Conservation (phyloP, 1,140 invertebrate species). For the Muscidifurax raptorellus region DNA sequence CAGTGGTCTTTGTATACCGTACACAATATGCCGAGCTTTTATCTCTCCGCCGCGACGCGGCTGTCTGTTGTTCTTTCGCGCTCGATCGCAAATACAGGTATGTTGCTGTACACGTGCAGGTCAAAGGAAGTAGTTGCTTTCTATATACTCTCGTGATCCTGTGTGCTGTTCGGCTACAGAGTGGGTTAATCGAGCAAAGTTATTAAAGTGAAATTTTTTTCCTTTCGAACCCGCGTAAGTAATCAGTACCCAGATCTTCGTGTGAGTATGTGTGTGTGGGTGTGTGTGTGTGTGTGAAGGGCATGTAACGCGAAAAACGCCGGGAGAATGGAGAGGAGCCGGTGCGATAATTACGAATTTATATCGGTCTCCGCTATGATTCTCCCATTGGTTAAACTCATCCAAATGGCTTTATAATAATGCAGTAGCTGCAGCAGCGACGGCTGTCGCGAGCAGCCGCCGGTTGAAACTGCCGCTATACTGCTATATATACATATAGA, state of each 20-base stretch:
- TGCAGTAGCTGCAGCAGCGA: not conserved
- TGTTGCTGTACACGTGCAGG: not conserved
- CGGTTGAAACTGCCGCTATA: not conserved
- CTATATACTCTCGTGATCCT: not conserved
- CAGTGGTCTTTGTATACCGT: not conserved
- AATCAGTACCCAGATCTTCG: too few relatives aligned
- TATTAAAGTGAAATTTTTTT: not conserved
- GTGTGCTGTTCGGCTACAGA: not conserved
- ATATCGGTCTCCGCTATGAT: not conserved
- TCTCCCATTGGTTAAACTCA: not conserved
- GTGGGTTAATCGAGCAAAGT: not conserved
- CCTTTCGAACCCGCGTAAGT: too few relatives aligned
- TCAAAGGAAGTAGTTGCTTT: not conserved
- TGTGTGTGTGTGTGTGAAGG: too few relatives aligned
- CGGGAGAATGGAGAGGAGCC: not conserved
- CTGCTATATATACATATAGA: not conserved
- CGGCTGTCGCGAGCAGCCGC: not conserved
- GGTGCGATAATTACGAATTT: not conserved
- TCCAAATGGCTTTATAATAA: slow-evolving; percentile 26
- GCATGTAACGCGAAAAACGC: not conserved
- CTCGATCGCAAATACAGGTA: not conserved
- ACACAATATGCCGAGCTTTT: not conserved
- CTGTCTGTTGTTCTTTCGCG: not conserved
- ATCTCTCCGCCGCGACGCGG: not conserved
- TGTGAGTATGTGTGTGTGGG: too few relatives aligned